Percentiles rank a stretch among this genome's conserved stretches.
phyloP scores from a whole-genome alignment of 2,797 vertebrate species.

The Coluber constrictor region DNA sequence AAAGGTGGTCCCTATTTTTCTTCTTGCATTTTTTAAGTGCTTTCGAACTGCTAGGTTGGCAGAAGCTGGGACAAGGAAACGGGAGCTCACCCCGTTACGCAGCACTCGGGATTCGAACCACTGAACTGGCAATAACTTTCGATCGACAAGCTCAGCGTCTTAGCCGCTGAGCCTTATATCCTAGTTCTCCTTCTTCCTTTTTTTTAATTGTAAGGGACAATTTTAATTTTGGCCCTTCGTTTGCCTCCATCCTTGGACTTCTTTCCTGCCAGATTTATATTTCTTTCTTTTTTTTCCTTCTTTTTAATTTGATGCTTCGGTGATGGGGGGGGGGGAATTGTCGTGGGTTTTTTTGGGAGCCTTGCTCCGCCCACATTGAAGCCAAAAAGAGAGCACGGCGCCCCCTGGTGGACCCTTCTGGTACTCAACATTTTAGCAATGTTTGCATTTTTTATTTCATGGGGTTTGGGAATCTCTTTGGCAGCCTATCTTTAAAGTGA shows the following conservation, averaged over 20 bases:
- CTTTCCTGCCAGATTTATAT: too few species aligned
- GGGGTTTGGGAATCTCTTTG: neutral
- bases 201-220: neutral
- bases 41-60: too few species aligned
- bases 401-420: neutral
- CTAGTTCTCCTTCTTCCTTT: accelerated
- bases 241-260: accelerated
- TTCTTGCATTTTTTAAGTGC: too few species aligned
- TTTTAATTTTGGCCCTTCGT: neutral
- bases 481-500: neutral
- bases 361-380: neutral
- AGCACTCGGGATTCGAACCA: too few species aligned
- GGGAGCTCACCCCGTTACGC: too few species aligned
- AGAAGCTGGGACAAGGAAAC: too few species aligned
- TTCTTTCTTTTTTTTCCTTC: neutral
- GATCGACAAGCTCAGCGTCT: too few species aligned
- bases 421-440: neutral
- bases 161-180: neutral
- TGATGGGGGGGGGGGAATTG: accelerated
- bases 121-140: too few species aligned
- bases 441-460: neutral
- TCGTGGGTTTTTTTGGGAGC: neutral
- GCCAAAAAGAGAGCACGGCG: neutral
- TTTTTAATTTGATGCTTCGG: neutral
- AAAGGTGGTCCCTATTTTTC: too few species aligned